Base-by-base conservation (phyloP, 1,140 invertebrate genomes). In the Eupristina koningsbergeri region DNA sequence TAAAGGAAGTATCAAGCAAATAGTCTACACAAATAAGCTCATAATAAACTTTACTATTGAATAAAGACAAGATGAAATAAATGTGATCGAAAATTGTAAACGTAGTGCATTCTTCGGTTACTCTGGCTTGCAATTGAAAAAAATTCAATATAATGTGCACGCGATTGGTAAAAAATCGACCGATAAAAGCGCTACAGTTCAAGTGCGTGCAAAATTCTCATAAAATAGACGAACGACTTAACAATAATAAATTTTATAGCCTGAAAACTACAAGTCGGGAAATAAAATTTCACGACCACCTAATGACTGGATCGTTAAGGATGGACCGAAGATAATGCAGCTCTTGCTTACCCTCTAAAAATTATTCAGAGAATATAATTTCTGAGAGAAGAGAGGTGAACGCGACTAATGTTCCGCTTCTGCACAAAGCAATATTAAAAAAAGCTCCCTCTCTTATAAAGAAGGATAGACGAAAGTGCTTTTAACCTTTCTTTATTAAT, bases 211-310 rank as follows among this genome's bases (percentile, higher is more conserved):
- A 80, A 69, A 69, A 36, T 69, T 81, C 80, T 81, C 80, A 69
- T 80, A 80, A n/a, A 80, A 80, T 80, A 80, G 78, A 69, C 78
- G 80, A 74, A 74, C 67, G 36, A 45, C 50, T 41, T 39, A 64
- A 47, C 80, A 50, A 74, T 81, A 81, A 74, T 80, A 74, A 74
- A 81, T 73, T 81, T 81, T 81, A 81, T 73, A 73, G 80, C 53
- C 53, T 47, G 80, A 74, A 74, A 81, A 63, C 80, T 81, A 81
- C 69, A 81, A 75, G 80, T 39, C 69, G 71, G 36, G 64, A 75
- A 81, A 75, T 81, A 81, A 81, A 81, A 74, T 81, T 81, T 81
- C 31, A 81, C 80, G 80, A 74, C 22, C 80, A 53, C 26, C 80
- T 81, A 81, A 81, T 75, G 69, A 53, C 64, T 34, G 17, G 58